Base-by-base conservation (phyloP, 1,140 invertebrate species). In the Zaprionus kolodkinae region DNA sequence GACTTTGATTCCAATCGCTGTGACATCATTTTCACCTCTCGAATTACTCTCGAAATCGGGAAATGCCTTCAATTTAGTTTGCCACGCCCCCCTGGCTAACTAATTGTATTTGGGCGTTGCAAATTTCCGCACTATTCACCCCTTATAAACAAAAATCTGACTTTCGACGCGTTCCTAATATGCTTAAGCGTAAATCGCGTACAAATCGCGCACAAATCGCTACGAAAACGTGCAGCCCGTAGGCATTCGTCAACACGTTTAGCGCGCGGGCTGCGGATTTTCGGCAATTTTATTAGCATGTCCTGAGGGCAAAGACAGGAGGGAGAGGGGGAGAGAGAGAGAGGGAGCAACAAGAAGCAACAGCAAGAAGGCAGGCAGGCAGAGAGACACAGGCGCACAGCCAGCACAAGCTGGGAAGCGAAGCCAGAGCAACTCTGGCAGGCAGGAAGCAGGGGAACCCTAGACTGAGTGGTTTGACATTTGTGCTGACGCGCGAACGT, bases 401-500 rank as follows among this genome's bases (percentile, higher is more conserved):
- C 15, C 36, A 45, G 57, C 1, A 30, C 27, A 30, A 54, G 64
- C 21, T 17, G n/a, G 17, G 21, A 33, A 15, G 21, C 17, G 2
- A 59, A 21, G 21, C 21, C 21, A 30, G 27, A 3, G 27, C 27
- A 30, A 30, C 27, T 30, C 27, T 30, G 27, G 25, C 9, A 35
- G 45, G 10, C 10, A 21, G 17, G 17, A 25, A 17, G 17, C 17
- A 25, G 21, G 45, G 15, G 17, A 55, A n/a, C 17, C 40, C 40
- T 7, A 15, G 82, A 78, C 85, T 81, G 85, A 85, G 85, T 89
- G 85, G 85, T 89, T 89, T 89, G 85, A 89, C 85, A 89, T 89
- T 89, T 89, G 81, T 89, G 85, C 85, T 88, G 85, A 88, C 85
- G 85, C 85, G 85, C 85, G 85, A 88, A 88, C 85, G 84, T 88